Base-by-base conservation (phyloP, 2,797 vertebrate species). In the Tiaroga cobitis region DNA sequence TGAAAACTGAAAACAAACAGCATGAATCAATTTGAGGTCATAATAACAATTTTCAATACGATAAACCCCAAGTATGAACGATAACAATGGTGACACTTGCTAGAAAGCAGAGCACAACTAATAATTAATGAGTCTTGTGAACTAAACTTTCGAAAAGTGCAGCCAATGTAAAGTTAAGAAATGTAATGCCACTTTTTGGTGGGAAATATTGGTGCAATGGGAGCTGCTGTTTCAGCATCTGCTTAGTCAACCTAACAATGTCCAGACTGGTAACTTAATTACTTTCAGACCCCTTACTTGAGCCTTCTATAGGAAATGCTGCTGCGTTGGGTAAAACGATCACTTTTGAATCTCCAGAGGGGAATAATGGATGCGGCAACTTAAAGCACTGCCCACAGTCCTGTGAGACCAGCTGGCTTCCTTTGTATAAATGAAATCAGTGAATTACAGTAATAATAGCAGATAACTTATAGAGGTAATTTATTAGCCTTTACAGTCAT, bases 401-500 rank as follows among this genome's bases (percentile, higher is more conserved):
- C 29, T 75, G 70, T 51, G 41, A 67, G 77, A 78, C 81, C 80
- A 59, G 32, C 83, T 78, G 77, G 85, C 72, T 65, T 41, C 82
- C 86, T 85, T 75, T 84, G 83, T 86, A 84, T 88, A 87, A 87
- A 88, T 88, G 39, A 88, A 84, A 88, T 88, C 68, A 77, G 46
- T 70, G 63, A 86, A 81, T 75, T 85, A 81, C 83, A 87, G 82
- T 87, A 87, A 87, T 90, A 85, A 82, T 84, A 87, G 83, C 75
- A 56, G 77, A 88, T 89, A 91, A 90, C 88, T 87, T 89, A 82
- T 85, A 82, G 81, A 89, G 76, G 83, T 80, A 77, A 88, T 90
- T 91, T 87, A 89, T 90, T 80, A 89, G 89, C 80, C 68, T 81
- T 63, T 88, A 61, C 68, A 70, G 90, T 91, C 81, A 92, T 93